Base-by-base conservation (phyloP, 2,113 vertebrate species). In the Tylochromis polylepis region DNA sequence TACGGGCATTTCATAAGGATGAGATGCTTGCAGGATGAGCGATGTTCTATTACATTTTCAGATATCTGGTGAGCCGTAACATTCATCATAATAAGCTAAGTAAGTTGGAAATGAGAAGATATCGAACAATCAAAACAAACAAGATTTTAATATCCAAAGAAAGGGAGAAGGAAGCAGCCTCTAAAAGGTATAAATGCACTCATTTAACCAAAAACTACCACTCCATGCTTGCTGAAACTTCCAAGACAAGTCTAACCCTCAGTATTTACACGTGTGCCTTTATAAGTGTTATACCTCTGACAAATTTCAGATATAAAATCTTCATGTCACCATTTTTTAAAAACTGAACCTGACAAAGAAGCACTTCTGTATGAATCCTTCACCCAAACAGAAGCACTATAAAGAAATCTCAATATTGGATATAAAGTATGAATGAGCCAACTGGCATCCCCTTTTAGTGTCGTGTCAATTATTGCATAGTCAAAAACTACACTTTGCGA, bases 381-480 rank as follows among this genome's bases (percentile, higher is more conserved):
- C 85, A 91, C 78, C 57, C 79, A 36, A 89, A 86, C 82, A 87
- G 56, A 87, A 81, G 62, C 78, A 83, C n/a, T 75, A 84, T 46
- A 59, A 87, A 87, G 31, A 20, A 79, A 89, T 67, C 56, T 34
- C 10, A 67, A 56, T 43, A 85, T 67, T 8, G 34, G 51, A 83
- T 88, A 91, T 88, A 91, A 81, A 88, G 81, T 70, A 89, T 15
- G 16, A 88, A 87, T 22, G 84, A 84, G 56, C 72, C 38, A 49
- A 72, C 83, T 15, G 22, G 59, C 67, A 85, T 85, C 67, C 77
- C 83, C 31, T 85, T 89, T 91, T 88, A 87, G 84, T 91, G 85
- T 93, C 38, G 36, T 78, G 75, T 92, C 88, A 90, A 89, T 93
- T 85, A 91, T 95, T 96, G 95, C 96, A 96, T 96, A 96, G 94